Base-by-base conservation (phyloP, 2,888 invertebrate genomes). In the Nemoura dubitans region DNA sequence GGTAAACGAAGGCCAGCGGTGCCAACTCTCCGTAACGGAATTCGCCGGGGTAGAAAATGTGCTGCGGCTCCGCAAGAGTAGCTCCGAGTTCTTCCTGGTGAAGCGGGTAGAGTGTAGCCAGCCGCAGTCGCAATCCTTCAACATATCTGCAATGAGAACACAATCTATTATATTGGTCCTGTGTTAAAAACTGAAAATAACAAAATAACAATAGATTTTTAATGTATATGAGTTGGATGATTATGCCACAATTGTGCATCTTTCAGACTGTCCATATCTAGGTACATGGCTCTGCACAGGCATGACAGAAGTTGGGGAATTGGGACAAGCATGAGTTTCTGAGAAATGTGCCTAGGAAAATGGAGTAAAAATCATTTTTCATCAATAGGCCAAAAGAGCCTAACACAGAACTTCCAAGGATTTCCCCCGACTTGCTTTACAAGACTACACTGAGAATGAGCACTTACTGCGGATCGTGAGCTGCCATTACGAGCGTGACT, bases 11-110 rank as follows among this genome's bases (percentile, higher is more conserved):
- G 28, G 95, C 94, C 10, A 99, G 92, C 0, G 98, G 98, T 36
- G 98, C 94, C 87, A 97, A 94, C 90, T 97, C 97, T 90, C 95
- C 94, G 89, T 96, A 95, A 90, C 96, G 97, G 89, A 97, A 96
- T 91, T 97, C 96, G 86, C 97, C 97, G 14, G 98, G 97, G 92
- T 98, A 98, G 91, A 97, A 96, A 86, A 98, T 95, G 88, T 95
- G 94, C 1, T 27, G 42, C 78, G 27, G 21, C 87, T 81, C 81
- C 87, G 89, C 76, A 87, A 88, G 10, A 91, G 89, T 76, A 89
- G 88, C 29, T 89, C 88, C 87, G 43, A 84, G 85, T 14, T 82
- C 89, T 27, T 92, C 91, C 90, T 94, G 95, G 90, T 96, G 94
- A 7, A 97, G 92, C 0, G 97, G 96, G 91, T 97, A 97, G 89